These are phyloP conservation scores for Alectoris magna DNA, from an alignment of 2,797 vertebrate genomes.

Conservation along the genomic window DNA sequence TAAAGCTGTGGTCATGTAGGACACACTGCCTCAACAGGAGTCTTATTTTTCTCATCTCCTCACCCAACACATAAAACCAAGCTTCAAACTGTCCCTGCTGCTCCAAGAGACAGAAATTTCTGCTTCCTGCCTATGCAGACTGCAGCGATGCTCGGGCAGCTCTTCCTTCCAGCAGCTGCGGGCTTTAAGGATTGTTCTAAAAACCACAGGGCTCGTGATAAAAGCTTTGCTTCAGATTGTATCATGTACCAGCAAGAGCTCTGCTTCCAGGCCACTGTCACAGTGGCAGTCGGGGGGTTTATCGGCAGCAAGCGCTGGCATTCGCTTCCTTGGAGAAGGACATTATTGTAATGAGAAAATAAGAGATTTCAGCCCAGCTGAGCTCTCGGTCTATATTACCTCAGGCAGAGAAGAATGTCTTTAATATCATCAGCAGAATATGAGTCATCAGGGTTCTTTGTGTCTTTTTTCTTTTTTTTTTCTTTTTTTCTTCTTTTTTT, in stretches of 20 bases:
- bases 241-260: not conserved
- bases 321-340: not conserved
- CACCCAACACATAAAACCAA: not conserved
- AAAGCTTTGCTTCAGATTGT: not conserved
- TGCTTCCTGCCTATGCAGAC: not conserved
- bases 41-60: not conserved
- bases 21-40: not conserved
- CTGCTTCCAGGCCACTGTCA: not conserved
- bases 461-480: not conserved
- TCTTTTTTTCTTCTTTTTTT: not conserved
- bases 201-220: not conserved
- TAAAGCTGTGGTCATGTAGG: not conserved
- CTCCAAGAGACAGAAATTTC: not conserved
- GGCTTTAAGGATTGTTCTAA: not conserved
- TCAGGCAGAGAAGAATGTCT: constrained; percentile 15
- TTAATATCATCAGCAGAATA: not conserved
- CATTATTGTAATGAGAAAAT: not conserved
- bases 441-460: not conserved
- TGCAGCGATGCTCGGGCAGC: not conserved
- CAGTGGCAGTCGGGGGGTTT: not conserved
- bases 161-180: not conserved
- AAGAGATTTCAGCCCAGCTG: not conserved
- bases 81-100: not conserved
- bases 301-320: not conserved
- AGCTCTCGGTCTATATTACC: not conserved